These are phyloP conservation scores for Oreochromis grahami DNA, from an alignment of 2,797 vertebrate genomes.

Conservation along the genomic window DNA sequence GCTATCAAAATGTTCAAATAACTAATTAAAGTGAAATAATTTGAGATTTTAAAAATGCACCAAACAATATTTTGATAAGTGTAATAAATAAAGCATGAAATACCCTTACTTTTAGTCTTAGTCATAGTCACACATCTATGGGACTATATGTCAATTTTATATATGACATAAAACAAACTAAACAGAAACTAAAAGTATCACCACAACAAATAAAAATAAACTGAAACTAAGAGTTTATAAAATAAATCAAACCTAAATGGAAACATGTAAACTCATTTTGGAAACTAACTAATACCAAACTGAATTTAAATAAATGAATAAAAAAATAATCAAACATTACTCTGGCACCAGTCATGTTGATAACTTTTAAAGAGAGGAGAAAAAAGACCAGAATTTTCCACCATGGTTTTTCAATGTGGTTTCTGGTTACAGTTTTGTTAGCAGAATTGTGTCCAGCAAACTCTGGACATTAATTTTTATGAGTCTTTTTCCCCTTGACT, in stretches of 20 bases:
- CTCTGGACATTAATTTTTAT: background rate
- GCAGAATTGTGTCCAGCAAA: constrained; percentile 19
- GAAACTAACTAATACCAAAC: background rate
- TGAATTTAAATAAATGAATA: background rate
- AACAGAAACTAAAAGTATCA: background rate
- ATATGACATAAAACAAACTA: background rate
- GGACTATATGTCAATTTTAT: background rate
- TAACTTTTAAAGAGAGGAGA: background rate
- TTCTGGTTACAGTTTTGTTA: constrained; percentile 1
- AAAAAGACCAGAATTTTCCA: background rate
- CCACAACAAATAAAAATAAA: background rate
- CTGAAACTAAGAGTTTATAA: background rate
- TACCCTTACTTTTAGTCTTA: background rate
- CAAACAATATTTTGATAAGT: background rate
- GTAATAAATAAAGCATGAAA: background rate
- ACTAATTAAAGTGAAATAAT: background rate
- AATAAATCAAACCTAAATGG: background rate
- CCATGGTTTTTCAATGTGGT: background rate
- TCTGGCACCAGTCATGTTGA: background rate
- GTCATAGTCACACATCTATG: background rate
- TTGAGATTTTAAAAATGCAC: background rate
- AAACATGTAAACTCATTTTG: background rate
- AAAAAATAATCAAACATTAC: background rate
- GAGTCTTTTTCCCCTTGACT: constrained; percentile 13
- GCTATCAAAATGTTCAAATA: background rate